Percentiles rank a stretch among this genome's conserved stretches.
Conservation (phyloP, 2,888 invertebrate genomes). For the Spodoptera picta region DNA sequence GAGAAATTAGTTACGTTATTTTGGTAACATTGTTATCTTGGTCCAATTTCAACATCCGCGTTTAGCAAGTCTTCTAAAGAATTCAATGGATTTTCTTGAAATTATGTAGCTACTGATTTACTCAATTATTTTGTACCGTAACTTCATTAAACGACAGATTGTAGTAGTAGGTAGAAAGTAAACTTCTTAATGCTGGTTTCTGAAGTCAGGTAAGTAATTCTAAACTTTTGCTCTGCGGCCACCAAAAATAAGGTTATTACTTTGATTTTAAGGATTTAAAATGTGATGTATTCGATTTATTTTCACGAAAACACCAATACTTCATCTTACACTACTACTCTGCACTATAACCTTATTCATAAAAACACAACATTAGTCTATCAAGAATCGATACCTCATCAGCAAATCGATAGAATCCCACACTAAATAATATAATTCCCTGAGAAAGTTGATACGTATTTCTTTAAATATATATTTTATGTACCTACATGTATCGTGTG, state of each 20-base stretch:
- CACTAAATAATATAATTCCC: slow-evolving; percentile 24
- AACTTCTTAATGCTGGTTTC: too few relatives aligned
- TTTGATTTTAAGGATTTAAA: too few relatives aligned
- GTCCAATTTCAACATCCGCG: slow-evolving; percentile 6
- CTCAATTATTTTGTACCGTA: neutral
- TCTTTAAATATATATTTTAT: slow-evolving; percentile 62
- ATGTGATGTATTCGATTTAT: too few relatives aligned
- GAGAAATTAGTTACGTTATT: slow-evolving; percentile 23
- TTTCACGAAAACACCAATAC: too few relatives aligned
- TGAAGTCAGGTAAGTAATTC: too few relatives aligned
- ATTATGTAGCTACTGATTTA: neutral
- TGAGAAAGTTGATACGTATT: slow-evolving; percentile 74
- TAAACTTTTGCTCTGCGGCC: too few relatives aligned
- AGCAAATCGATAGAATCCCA: slow-evolving; percentile 25
- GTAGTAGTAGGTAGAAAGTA: too few relatives aligned
- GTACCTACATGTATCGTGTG: slow-evolving; percentile 65
- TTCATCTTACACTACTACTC: too few relatives aligned
- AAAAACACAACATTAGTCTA: neutral
- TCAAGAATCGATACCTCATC: slow-evolving; percentile 16
- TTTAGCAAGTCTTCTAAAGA: neutral
- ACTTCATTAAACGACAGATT: neutral
- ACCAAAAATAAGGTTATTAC: too few relatives aligned
- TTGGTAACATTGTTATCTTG: slow-evolving; percentile 24
- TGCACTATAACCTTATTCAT: too few relatives aligned
- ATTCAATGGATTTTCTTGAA: neutral